Evolutionary conservation across 2,797 vertebrate genomes (phyloP).

Genomic region (Cyprinella venusta): DNA sequence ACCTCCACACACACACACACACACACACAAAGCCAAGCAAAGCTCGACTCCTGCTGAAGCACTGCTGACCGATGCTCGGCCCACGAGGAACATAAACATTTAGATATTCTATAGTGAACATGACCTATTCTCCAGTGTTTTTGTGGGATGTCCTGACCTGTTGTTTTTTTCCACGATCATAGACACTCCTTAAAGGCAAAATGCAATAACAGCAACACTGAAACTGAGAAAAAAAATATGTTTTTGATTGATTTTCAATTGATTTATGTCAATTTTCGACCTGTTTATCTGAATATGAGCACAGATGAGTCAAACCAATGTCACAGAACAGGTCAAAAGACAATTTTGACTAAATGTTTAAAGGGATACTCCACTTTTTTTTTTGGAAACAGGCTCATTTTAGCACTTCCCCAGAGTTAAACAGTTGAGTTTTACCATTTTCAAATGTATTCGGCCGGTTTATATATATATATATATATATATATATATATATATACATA

Average conservation of each 20-base stretch:
- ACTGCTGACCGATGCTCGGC: slow-evolving; percentile 40
- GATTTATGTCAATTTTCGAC: neutral
- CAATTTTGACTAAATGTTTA: neutral
- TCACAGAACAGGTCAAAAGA: neutral
- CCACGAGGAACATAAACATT: neutral
- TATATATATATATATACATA: no score
- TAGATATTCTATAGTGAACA: neutral
- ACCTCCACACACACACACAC: neutral
- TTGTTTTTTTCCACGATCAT: neutral
- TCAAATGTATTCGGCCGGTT: no score
- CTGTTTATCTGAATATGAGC: neutral
- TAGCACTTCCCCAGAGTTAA: no score
- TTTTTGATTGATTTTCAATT: neutral
- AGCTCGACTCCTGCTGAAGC: slow-evolving; percentile 27
- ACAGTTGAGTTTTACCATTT: no score
- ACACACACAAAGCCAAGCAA: slow-evolving; percentile 16
- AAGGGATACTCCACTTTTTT: no score
- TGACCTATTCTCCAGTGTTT: neutral
- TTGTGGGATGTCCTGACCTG: neutral
- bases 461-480: no score
- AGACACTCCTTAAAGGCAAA: neutral
- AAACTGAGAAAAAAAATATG: neutral
- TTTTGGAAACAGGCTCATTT: no score
- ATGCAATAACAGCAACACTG: neutral
- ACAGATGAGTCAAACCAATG: neutral